These are phyloP conservation scores for Trichogramma evanescens DNA, from an alignment of 2,888 invertebrate species.

Conservation along the genomic window DNA sequence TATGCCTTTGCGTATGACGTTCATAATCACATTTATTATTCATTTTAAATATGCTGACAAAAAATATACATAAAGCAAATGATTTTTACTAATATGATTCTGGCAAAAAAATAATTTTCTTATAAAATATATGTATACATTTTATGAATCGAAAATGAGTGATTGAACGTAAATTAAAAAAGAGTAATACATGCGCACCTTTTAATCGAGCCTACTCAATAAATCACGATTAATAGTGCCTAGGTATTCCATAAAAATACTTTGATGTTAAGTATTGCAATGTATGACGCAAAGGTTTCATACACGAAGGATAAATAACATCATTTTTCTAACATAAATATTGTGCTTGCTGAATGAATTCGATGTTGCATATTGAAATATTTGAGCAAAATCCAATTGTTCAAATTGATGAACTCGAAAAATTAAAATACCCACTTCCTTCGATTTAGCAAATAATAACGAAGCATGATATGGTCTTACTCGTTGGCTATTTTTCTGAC, in stretches of 20 bases:
- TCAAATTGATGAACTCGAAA: too few species aligned
- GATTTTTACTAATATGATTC: background rate
- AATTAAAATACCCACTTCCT: too few species aligned
- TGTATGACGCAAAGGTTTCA: too few species aligned
- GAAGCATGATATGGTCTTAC: too few species aligned
- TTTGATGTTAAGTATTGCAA: background rate
- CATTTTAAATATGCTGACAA: slow-evolving; percentile 8
- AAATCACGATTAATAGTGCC: slow-evolving; percentile 20
- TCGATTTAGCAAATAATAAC: too few species aligned
- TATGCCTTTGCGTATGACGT: slow-evolving; percentile 8
- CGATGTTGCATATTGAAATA: too few species aligned
- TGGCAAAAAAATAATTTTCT: background rate
- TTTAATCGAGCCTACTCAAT: slow-evolving; percentile 17
- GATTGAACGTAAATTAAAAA: slow-evolving; percentile 11
- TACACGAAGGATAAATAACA: too few species aligned
- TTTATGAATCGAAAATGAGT: slow-evolving; percentile 12
- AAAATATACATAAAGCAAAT: background rate
- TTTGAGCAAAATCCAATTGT: too few species aligned
- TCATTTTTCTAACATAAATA: too few species aligned
- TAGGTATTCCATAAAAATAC: slow-evolving; percentile 21
- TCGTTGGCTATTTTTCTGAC: too few species aligned
- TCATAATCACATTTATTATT: slow-evolving; percentile 6
- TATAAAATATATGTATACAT: slow-evolving; percentile 3
- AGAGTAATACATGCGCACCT: slow-evolving; percentile 11
- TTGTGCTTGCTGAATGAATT: too few species aligned